A percentile compares a stretch with the other conserved stretches of the same genome.
phyloP scores from a whole-genome alignment of 2,113 vertebrate genomes.

The Aphelocoma coerulescens region DNA sequence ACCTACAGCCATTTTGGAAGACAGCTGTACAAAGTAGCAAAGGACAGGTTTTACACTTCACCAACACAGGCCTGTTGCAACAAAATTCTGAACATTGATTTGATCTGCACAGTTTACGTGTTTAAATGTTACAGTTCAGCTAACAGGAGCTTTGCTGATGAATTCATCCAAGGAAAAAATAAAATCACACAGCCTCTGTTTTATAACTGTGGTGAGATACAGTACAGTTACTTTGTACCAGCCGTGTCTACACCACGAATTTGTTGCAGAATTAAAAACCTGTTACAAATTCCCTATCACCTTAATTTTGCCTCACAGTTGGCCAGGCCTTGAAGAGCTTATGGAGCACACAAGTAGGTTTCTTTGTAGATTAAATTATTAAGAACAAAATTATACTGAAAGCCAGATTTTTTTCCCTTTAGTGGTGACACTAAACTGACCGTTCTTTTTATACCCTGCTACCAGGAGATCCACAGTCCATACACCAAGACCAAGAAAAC shows the following conservation, averaged over 20 bases:
- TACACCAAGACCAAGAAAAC: neutral
- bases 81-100: neutral
- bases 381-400: neutral
- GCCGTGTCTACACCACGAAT: rapidly evolving
- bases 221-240: neutral
- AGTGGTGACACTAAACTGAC: neutral
- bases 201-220: neutral
- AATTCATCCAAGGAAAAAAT: neutral
- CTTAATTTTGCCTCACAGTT: neutral
- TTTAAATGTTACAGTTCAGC: neutral
- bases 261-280: neutral
- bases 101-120: neutral
- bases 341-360: neutral
- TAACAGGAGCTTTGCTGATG: neutral
- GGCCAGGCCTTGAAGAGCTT: neutral
- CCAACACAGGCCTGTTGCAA: neutral
- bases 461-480: neutral
- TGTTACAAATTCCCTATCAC: neutral
- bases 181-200: neutral
- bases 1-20: neutral
- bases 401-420: rapidly evolving
- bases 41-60: neutral
- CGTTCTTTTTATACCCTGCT: neutral
- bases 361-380: neutral
- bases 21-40: rapidly evolving